Evolutionary conservation across 2,113 vertebrate genomes (phyloP), one percentile per base, ranked within the genome.

Genomic region (Arizona elegans): DNA sequence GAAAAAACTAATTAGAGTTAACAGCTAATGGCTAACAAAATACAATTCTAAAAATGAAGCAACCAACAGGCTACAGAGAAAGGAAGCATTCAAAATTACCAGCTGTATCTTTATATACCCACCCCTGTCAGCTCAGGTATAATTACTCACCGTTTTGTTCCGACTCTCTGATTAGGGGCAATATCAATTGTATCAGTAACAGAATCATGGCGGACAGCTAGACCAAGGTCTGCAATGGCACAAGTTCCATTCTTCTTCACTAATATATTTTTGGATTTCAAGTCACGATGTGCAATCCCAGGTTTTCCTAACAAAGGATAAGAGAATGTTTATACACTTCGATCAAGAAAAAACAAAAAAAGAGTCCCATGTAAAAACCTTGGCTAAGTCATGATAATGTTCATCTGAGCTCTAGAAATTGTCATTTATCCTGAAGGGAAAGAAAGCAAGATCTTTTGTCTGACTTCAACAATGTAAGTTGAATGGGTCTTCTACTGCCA

Each of bases 251-350:
- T 99, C 96, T 99, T 99, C 98, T 99, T 99, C 93, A 99, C 99
- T 95, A 99, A 95, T 95, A 99, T 99, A 96, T 99, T 99, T 98
- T 99, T 99, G 92, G 99, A 99, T 94, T 99, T 99, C 96, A 99
- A 98, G 96, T 99, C 99, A 81, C 99, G 98, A 95, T 99, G 99
- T 95, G 99, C 99, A 47, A 99, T 99, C 88, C 99, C 99, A 88
- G 99, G 99, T 94, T 99, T 99, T 94, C 99, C 99, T 99, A 97
- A 50, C 0, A 91, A 87, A 92, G 47, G 26, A 94, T 90, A 54
- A 90, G 81, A 92, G 81, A 92, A 93, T 47, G 91, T n/a, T 0
- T 0, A 52, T 12, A 47, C 10, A 1, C 75, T 62, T 54, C 89
- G 75, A 54, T 10, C 70, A n/a, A 65, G 93, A 0, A 0, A 55